These are phyloP conservation scores for Ochropleura plecta DNA, from an alignment of 2,888 invertebrate species.

Conservation along the genomic window DNA sequence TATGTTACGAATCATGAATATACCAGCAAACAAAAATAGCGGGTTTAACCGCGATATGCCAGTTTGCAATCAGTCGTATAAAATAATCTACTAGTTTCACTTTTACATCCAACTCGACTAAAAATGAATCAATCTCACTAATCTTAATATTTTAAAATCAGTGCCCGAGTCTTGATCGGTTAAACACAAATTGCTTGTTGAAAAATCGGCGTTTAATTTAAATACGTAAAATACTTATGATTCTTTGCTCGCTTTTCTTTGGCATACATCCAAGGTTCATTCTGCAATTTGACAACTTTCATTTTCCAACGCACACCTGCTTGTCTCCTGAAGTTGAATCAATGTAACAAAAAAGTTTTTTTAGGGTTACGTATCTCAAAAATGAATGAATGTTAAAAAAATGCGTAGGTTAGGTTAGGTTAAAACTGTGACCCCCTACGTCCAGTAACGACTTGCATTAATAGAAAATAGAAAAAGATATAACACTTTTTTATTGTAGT, in stretches of 20 bases:
- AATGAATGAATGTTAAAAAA: too few species aligned
- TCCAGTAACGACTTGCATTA: too few species aligned
- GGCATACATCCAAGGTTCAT: constrained; percentile 37
- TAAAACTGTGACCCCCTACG: too few species aligned
- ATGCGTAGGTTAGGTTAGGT: too few species aligned
- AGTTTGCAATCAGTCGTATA: too few species aligned
- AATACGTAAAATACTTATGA: constrained; percentile 28
- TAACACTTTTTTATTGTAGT: too few species aligned
- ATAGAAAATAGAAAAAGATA: too few species aligned
- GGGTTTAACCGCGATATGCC: too few species aligned
- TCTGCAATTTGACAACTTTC: constrained; percentile 45
- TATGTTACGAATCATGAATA: too few species aligned
- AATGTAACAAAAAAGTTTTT: not conserved
- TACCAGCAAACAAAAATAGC: too few species aligned
- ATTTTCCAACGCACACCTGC: constrained; percentile 32
- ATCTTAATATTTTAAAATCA: constrained; percentile 33
- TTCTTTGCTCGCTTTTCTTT: constrained; percentile 22
- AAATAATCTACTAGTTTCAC: too few species aligned
- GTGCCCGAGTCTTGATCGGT: constrained; percentile 14
- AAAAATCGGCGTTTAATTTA: constrained; percentile 18
- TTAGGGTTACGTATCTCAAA: not conserved
- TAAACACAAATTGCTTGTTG: constrained; percentile 31
- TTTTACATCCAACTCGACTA: too few species aligned
- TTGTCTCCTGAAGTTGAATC: constrained; percentile 1
- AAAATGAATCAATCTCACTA: constrained; percentile 25